phyloP scores from a whole-genome alignment of 2,113 vertebrate genomes.

The Pagrus major region DNA sequence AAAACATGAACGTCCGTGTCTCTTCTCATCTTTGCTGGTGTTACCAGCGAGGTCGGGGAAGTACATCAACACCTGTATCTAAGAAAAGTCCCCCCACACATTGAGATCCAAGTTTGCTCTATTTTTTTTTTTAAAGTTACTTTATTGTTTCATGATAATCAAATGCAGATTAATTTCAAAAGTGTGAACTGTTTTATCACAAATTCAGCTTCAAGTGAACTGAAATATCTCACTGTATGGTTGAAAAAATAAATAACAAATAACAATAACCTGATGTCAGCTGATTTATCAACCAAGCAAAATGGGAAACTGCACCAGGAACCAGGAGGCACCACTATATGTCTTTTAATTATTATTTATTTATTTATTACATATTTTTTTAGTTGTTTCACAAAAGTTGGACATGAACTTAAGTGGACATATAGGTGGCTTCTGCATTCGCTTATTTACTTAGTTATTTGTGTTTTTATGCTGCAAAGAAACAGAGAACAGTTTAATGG shows the following conservation, averaged over 20 bases:
- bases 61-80: not conserved
- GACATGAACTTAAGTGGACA: not conserved
- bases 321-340: no score
- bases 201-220: not conserved
- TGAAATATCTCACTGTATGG: not conserved
- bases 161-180: not conserved
- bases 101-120: not conserved
- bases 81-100: no score
- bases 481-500: not conserved
- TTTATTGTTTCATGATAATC: not conserved
- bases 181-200: not conserved
- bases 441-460: no score
- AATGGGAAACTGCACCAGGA: not conserved
- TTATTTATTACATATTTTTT: no score
- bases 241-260: not conserved
- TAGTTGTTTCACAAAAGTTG: not conserved
- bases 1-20: not conserved
- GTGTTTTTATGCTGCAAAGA: not conserved
- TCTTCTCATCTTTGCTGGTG: not conserved
- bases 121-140: not conserved
- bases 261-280: not conserved
- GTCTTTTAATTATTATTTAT: no score
- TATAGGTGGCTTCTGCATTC: not conserved
- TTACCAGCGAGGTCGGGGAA: not conserved
- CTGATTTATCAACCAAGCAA: not conserved